Conservation (phyloP, 92 coral and sea anemone genomes). For the Blastomussa wellsi region DNA sequence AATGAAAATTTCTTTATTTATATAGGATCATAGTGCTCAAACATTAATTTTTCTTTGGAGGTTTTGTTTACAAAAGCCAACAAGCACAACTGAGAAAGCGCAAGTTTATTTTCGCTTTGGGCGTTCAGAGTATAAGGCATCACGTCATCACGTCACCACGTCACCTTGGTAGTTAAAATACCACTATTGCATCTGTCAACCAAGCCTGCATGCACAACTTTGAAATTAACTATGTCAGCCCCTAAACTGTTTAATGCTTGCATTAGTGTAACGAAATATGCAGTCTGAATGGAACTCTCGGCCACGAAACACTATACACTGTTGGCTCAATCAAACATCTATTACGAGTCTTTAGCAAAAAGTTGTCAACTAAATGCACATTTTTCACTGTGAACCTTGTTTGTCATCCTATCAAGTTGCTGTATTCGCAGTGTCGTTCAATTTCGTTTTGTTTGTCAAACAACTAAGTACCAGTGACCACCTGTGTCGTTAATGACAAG, state of each 20-base stretch:
- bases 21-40: slow-evolving; percentile 13
- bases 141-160: neutral
- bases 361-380: slow-evolving; percentile 12
- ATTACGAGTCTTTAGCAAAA: slow-evolving; percentile 8
- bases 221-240: neutral
- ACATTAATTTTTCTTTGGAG: slow-evolving; percentile 22
- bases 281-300: slow-evolving; percentile 7
- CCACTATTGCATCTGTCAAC: neutral
- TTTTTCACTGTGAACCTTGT: slow-evolving; percentile 21
- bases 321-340: neutral
- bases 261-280: slow-evolving; percentile 27
- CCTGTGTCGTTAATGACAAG: slow-evolving; percentile 40
- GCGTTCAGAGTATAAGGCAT: neutral
- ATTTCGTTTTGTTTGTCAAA: slow-evolving; percentile 37
- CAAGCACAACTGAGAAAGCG: slow-evolving; percentile 3
- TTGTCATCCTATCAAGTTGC: slow-evolving; percentile 19
- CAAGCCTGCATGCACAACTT: neutral
- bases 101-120: neutral
- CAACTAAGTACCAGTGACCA: slow-evolving; percentile 16
- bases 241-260: slow-evolving; percentile 15
- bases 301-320: slow-evolving; percentile 26
- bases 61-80: slow-evolving; percentile 21
- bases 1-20: slow-evolving; percentile 16
- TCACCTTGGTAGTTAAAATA: neutral
- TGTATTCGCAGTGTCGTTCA: slow-evolving; percentile 25